Evolutionary conservation across 1,140 invertebrate species (phyloP).

Genomic region (Zophobas morio): DNA sequence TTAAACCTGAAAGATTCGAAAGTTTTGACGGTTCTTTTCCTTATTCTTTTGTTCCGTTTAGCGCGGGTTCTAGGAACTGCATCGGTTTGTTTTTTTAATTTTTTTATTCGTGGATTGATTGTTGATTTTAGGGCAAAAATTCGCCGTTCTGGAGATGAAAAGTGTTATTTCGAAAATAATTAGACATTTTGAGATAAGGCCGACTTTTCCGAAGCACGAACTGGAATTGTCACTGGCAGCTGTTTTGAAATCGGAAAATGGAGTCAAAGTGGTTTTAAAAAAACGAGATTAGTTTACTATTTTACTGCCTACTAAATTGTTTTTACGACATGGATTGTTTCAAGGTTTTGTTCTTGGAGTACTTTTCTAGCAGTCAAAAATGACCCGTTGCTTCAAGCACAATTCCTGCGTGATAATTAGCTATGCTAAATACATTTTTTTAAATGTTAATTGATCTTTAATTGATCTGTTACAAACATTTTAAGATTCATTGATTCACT

Average conservation of each 20-base stretch:
- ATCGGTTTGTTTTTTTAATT: no score
- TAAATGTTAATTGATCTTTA: no score
- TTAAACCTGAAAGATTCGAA: conserved; percentile 79
- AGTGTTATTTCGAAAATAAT: conserved; percentile 31
- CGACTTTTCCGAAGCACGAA: conserved; percentile 6
- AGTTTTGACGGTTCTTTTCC: conserved; percentile 65
- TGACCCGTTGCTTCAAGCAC: no score
- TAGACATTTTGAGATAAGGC: conserved; percentile 49
- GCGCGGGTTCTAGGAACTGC: no score
- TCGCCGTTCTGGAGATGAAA: not conserved
- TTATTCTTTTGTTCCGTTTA: conserved; percentile 61
- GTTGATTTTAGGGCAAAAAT: conserved; percentile 61
- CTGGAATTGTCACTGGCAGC: conserved; percentile 2
- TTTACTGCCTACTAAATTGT: no score
- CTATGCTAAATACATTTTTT: no score
- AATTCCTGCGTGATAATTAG: no score
- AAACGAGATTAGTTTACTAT: not conserved
- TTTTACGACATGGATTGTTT: no score
- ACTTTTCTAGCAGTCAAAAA: no score
- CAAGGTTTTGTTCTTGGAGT: no score
- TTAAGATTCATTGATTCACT: no score
- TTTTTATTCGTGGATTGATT: conserved; percentile 58
- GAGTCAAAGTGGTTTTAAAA: conserved; percentile 8
- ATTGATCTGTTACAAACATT: no score
- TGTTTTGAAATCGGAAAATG: conserved; percentile 30